Evolutionary conservation across 2,888 invertebrate genomes (phyloP).

Genomic region (Ichneumoninae sp.): DNA sequence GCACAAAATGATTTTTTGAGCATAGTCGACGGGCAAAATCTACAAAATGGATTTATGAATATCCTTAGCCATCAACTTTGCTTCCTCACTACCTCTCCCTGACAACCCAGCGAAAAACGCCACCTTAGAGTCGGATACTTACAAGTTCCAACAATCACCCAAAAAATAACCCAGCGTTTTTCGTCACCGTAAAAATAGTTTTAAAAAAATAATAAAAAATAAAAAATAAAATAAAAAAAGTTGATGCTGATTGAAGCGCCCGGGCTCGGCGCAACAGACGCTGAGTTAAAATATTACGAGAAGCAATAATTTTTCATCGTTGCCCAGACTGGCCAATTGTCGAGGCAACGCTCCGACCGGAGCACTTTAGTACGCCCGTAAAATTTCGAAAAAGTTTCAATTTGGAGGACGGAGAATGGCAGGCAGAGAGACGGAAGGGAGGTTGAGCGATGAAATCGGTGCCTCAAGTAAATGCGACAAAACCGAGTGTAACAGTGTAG

Average conservation of each 20-base stretch:
- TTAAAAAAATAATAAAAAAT: neutral
- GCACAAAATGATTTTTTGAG: conserved; percentile 33
- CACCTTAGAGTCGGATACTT: no score
- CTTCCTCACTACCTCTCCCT: neutral
- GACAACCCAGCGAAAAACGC: neutral
- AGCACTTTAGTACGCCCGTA: neutral
- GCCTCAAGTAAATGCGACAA: conserved; percentile 45
- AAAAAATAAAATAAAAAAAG: no score
- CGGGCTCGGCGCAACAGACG: neutral
- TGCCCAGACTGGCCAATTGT: neutral
- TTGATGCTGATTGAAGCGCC: neutral
- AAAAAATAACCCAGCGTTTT: neutral
- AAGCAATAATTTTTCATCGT: conserved; percentile 3
- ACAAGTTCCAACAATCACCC: neutral
- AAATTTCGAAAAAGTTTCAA: conserved; percentile 6
- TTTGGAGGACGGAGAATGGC: neutral
- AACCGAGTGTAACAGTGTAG: conserved; percentile 46
- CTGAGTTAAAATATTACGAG: neutral
- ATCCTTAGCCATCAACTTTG: conserved; percentile 28
- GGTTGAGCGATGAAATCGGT: conserved; percentile 35
- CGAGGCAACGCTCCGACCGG: neutral
- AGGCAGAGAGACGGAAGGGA: neutral
- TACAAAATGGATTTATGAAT: conserved; percentile 61
- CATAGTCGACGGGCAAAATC: conserved; percentile 53
- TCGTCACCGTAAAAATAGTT: neutral